Percentiles rank a stretch among this genome's conserved stretches.
phyloP scores from a whole-genome alignment of 2,113 vertebrate genomes.

The Camelus dromedarius region DNA sequence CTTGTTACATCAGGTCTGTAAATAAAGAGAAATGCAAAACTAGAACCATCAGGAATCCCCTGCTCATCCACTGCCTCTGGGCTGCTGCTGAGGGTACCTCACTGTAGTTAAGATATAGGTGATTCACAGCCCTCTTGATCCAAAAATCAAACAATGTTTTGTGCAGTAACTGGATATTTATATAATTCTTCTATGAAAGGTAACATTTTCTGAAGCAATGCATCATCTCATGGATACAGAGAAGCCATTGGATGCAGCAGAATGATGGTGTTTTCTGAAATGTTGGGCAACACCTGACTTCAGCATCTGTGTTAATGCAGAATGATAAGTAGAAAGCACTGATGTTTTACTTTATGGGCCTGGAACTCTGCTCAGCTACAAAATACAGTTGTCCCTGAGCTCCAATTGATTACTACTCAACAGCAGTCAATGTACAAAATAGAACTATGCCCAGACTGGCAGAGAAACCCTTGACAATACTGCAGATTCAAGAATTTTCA shows the following conservation, averaged over 20 bases:
- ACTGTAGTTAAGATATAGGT: not conserved
- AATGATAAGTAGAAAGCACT: slow-evolving; percentile 48
- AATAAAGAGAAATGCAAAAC: not conserved
- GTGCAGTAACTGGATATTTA: not conserved
- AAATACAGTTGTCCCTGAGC: slow-evolving; percentile 55
- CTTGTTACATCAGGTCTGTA: not conserved
- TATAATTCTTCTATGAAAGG: not conserved
- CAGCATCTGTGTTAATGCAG: slow-evolving; percentile 42
- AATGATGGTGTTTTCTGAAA: slow-evolving; percentile 28
- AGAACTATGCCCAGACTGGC: not conserved
- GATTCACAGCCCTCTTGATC: not conserved
- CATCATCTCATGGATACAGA: not conserved
- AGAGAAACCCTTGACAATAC: not conserved
- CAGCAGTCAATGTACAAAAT: not conserved
- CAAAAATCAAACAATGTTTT: not conserved
- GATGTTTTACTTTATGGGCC: slow-evolving; percentile 37
- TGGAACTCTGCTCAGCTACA: slow-evolving; percentile 59
- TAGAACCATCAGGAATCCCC: not conserved
- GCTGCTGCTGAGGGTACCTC: not conserved
- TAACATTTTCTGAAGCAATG: not conserved
- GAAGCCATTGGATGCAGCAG: not conserved
- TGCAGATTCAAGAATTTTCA: not conserved
- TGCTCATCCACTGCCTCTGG: not conserved
- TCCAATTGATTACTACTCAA: slow-evolving; percentile 29
- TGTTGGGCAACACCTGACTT: slow-evolving; percentile 5